Evolutionary conservation across 2,113 vertebrate species (phyloP).

Genomic region (Scartelaos histophorus): DNA sequence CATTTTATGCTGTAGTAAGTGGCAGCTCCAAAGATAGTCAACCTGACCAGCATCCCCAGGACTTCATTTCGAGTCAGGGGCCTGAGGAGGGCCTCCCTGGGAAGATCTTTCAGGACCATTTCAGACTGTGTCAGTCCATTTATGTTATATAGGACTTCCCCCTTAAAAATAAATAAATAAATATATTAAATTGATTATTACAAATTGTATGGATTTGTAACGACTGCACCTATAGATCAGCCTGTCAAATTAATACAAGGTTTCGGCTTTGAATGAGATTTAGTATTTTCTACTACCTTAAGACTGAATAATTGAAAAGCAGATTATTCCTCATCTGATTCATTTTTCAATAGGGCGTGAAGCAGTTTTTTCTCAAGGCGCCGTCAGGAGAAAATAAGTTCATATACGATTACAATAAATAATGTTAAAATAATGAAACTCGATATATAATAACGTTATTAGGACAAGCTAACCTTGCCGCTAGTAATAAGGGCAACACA

Average conservation of each 20-base stretch:
- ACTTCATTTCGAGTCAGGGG: conserved; percentile 78
- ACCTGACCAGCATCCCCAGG: conserved; percentile 72
- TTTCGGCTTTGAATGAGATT: neutral
- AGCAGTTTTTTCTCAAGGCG: neutral
- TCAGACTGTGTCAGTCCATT: conserved; percentile 61
- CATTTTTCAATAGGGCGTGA: neutral
- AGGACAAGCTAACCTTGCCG: too few relatives aligned
- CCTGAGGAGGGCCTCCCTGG: conserved; percentile 74
- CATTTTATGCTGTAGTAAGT: conserved; percentile 83
- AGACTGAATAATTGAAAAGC: neutral
- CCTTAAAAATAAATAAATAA: neutral
- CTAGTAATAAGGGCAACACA: too few relatives aligned
- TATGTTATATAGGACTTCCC: conserved; percentile 18
- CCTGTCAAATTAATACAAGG: neutral
- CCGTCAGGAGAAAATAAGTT: neutral
- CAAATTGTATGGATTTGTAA: too few relatives aligned
- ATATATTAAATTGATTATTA: neutral
- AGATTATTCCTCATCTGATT: neutral
- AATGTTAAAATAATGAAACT: too few relatives aligned
- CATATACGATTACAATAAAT: neutral
- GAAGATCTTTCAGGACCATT: conserved; percentile 75
- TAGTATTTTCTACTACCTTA: neutral
- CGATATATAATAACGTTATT: neutral
- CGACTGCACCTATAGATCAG: neutral
- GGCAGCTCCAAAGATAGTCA: conserved; percentile 78